Evolutionary conservation across 2,113 vertebrate species (phyloP), one percentile per base, ranked within the genome.

Genomic region (Marmota monax): DNA sequence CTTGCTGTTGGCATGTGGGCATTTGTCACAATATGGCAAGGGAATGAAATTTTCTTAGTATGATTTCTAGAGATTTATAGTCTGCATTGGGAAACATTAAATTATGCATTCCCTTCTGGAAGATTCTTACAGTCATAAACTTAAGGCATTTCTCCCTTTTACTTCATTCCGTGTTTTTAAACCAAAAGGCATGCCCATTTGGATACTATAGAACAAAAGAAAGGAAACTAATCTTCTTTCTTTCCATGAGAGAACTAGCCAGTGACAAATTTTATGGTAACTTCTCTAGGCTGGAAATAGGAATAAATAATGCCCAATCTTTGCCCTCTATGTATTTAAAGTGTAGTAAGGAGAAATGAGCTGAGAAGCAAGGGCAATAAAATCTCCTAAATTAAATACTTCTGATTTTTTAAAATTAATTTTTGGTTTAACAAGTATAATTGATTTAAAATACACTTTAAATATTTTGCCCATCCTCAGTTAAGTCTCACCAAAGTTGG

Each of bases 391-490:
- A 72, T 84, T 91, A 90, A 94, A 63, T 42, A 2, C 82, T 16
- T 87, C 53, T 61, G 53, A 39, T 45, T 74, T 86, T 73, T 89
- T 78, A 69, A 48, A 1, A 48, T 45, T 8, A 58, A n/a, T 45
- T 67, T 77, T 94, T 97, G 29, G 17, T 76, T 90, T 76, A 92
- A 51, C 42, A 87, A 48, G 22, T 77, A 27, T 56, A 88, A 73
- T 56, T 37, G 37, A 53, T 82, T 5, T 77, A 88, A 89, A 82
- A 70, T 51, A 70, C 5, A 22, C 53, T 45, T 56, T 84, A 45
- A 86, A 29, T 95, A 3, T 93, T 86, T 86, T 77, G 61, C 69
- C 84, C 12, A 32, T 90, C 95, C 84, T 94, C 79, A 95, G n/a
- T 53, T 88, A 45, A 82, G n/a, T 89, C 37, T 78, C 22, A 85